Conservation (phyloP, 2,113 vertebrate species). For the Arvicanthis niloticus region DNA sequence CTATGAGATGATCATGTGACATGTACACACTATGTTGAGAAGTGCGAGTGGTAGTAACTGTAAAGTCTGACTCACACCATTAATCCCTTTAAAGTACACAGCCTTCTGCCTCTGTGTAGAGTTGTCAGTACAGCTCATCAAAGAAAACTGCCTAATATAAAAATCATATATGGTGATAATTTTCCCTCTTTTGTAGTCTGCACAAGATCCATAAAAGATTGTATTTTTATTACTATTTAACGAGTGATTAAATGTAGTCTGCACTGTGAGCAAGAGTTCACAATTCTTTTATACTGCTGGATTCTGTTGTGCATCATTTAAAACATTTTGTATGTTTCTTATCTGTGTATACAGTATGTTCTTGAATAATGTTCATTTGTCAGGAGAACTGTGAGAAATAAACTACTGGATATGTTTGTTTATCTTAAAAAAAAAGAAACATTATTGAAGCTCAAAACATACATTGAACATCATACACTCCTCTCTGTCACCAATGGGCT, state of each 20-base stretch:
- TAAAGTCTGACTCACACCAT: conserved; percentile 93
- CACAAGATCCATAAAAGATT: conserved; percentile 97
- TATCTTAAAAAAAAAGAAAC: conserved; percentile 89
- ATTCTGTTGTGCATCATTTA: conserved; percentile 99
- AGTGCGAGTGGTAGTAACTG: conserved; percentile 98
- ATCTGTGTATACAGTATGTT: conserved; percentile 99
- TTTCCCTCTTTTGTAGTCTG: conserved; percentile 94
- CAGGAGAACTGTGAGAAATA: conserved; percentile 99
- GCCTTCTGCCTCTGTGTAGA: conserved; percentile 90
- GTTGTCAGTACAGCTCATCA: conserved; percentile 90
- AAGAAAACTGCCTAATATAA: conserved; percentile 92
- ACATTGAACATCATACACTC: too few relatives aligned
- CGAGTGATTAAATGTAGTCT: conserved; percentile 93
- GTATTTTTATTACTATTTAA: conserved; percentile 99
- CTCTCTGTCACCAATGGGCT: too few relatives aligned
- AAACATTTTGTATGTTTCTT: conserved; percentile 98
- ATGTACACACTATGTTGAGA: conserved; percentile 98
- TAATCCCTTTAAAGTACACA: conserved; percentile 91
- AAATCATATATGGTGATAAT: conserved; percentile 93
- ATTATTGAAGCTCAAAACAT: too few relatives aligned
- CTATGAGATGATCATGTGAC: conserved; percentile 96
- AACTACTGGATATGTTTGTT: conserved; percentile 98
- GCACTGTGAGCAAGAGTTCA: conserved; percentile 91
- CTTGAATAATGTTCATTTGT: conserved; percentile 99
- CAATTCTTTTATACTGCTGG: conserved; percentile 97